Base-by-base conservation (phyloP, 2,797 vertebrate genomes). In the Psittacula echo region DNA sequence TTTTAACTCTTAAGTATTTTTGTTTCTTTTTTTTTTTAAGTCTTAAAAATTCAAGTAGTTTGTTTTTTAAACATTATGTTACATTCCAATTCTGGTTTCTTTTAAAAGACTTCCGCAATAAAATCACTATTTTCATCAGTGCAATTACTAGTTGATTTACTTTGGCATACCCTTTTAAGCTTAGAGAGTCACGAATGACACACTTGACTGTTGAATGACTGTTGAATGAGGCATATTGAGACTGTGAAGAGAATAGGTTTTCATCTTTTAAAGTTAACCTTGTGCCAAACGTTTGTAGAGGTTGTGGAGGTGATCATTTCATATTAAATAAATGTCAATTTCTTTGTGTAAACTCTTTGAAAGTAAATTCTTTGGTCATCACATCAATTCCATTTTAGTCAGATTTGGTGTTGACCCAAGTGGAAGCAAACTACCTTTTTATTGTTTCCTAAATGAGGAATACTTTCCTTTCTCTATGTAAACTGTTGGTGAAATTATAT, bases 1-100 rank as follows among this genome's bases (percentile, higher is more conserved):
- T 75, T 86, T 82, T 22, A 86, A 80, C 39, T 72, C 34, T 65
- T 44, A 39, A 29, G 13, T 67, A 20, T 62, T 74, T 93, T 85
- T 42, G 5, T 26, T 26, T 66, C 76, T 17, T 6, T 7, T 27
- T 26, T 60, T 66, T 68, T 54, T 76, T 9, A 2, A 26, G 26
- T 72, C 45, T 39, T 67, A 54, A 89, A 84, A 86, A 85, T 41
- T 82, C 61, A 78, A 81, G 73, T 88, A 88, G 73, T 78, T 91
- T 84, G 24, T 73, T 94, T 96, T 94, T 95, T 34, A 87, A 93
- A 42, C 77, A 84, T 58, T 85, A 86, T 79, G 67, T 88, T 92
- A 22, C 80, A 53, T 92, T 92, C 60, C 85, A 84, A 24, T 86
- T 90, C 91, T 95, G 42, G 30, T 88, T 94, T 85, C 81, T 76